Evolutionary conservation across 1,140 invertebrate genomes (phyloP), one percentile per base, ranked within the genome.

Genomic region (Anoplophora glabripennis): DNA sequence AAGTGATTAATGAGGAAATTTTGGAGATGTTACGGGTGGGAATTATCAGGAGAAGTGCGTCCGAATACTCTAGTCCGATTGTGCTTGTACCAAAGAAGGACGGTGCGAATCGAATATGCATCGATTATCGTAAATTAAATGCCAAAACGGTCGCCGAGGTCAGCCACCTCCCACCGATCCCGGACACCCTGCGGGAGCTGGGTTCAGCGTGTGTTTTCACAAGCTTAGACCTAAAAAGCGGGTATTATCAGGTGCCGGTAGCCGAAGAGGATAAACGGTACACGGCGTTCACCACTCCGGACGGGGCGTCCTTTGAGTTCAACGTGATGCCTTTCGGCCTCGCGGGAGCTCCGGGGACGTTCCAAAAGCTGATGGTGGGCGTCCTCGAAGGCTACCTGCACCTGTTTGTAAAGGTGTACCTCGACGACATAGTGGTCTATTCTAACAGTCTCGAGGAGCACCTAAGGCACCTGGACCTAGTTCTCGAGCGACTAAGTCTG

Each of bases 111-210:
- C 53, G 70, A 8, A 66, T 73, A 35, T 73, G 67, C 28, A 44
- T 69, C 0, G 65, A 73, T 40, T 71, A 68, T 40, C 53, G 73
- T 0, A 15, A 52, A 8, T 33, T 83, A 0, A 84, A 83, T 59
- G 33, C 48, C 0, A 61, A 76, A 0, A 81, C 75, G 0, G 63
- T 61, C 7, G 61, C 64, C n/a, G 73, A 75, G 17, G 56, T 67
- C 0, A 67, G 70, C n/a, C 65, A 67, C 3, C 33, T 75, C 7
- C 66, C 70, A 5, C 4, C 11, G 1, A 66, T 66, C 9, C 7
- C 15, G 0, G 64, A 66, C 2, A 52, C 44, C 0, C 10, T 69
- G 4, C 12, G 36, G 11, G 60, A 59, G 11, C 46, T 67, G 0
- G 53, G 59, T 0, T 37, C 42, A 9, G 57, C 59, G 12, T 53